A percentile compares a stretch with the other conserved stretches of the same genome.
These are phyloP conservation scores for Acrocephalus kingi DNA, from an alignment of 2,113 vertebrate genomes.

Conservation along the genomic window DNA sequence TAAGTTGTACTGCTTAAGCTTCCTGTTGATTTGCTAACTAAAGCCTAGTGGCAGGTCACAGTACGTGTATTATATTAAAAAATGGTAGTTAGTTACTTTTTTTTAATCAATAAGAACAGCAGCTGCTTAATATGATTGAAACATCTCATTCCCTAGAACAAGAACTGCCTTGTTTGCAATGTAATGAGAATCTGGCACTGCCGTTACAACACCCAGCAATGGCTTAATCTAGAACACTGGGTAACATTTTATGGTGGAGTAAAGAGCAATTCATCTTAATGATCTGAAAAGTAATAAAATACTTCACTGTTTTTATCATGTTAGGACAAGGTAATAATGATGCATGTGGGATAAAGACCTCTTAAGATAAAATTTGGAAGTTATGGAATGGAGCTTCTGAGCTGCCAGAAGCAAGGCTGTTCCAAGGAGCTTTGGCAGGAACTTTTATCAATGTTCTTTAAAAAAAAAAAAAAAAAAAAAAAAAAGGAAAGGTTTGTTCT, in stretches of 20 bases:
- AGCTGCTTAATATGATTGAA: slow-evolving; percentile 12
- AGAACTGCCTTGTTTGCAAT: not conserved
- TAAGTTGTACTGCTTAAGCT: not conserved
- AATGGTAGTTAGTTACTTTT: not conserved
- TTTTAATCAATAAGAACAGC: not conserved
- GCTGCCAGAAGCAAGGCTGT: not conserved
- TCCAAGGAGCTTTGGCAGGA: not conserved
- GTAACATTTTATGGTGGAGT: not conserved
- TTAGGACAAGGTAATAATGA: not conserved
- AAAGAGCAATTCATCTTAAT: not conserved
- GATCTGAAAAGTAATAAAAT: not conserved
- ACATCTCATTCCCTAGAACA: not conserved
- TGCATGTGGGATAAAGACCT: not conserved
- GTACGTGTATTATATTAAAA: not conserved
- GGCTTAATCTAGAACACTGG: not conserved
- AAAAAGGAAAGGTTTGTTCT: not conserved
- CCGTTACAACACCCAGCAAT: not conserved
- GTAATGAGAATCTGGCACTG: not conserved
- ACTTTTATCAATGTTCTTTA: not conserved
- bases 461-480: not conserved
- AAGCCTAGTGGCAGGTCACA: not conserved
- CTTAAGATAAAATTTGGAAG: not conserved
- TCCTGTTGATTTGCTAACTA: not conserved
- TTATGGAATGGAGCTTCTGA: not conserved
- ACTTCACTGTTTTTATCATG: not conserved